Percentiles rank a stretch among this genome's conserved stretches.
These are phyloP conservation scores for Bombus ignitus DNA, from an alignment of 1,140 invertebrate species.

Conservation along the genomic window DNA sequence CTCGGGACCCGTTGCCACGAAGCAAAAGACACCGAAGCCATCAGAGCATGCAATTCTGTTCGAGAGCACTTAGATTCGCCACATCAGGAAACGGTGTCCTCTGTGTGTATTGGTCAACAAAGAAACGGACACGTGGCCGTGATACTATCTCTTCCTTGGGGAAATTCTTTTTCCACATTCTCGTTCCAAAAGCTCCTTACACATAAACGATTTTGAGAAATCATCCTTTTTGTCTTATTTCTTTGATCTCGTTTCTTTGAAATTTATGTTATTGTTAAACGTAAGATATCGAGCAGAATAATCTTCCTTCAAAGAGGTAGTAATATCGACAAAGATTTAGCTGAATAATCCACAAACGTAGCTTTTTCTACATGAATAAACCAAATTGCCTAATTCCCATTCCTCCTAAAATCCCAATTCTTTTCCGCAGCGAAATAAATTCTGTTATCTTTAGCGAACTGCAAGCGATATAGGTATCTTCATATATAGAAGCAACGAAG, in stretches of 20 bases:
- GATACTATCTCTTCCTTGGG: slow-evolving; percentile 1
- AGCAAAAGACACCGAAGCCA: slow-evolving; percentile 49
- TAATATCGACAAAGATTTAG: no score
- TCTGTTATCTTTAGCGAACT: background rate
- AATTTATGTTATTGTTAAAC: background rate
- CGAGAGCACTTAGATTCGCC: slow-evolving; percentile 53
- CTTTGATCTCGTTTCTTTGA: no score
- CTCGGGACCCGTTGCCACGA: slow-evolving; percentile 31
- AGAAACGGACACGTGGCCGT: slow-evolving; percentile 11
- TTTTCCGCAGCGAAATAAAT: background rate
- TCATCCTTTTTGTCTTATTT: background rate
- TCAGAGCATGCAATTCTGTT: slow-evolving; percentile 54
- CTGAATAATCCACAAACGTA: background rate
- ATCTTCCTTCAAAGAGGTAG: background rate
- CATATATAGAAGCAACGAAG: background rate
- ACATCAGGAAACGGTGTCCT: slow-evolving; percentile 38
- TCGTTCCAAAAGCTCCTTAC: background rate
- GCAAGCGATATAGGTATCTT: background rate
- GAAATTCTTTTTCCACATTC: background rate
- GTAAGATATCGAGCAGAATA: background rate
- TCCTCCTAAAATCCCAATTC: background rate
- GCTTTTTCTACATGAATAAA: background rate
- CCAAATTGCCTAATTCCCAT: background rate
- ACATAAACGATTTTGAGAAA: background rate
- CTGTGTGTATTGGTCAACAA: background rate